phyloP scores from a whole-genome alignment of 2,888 invertebrate genomes.

The Diarsia brunnea region DNA sequence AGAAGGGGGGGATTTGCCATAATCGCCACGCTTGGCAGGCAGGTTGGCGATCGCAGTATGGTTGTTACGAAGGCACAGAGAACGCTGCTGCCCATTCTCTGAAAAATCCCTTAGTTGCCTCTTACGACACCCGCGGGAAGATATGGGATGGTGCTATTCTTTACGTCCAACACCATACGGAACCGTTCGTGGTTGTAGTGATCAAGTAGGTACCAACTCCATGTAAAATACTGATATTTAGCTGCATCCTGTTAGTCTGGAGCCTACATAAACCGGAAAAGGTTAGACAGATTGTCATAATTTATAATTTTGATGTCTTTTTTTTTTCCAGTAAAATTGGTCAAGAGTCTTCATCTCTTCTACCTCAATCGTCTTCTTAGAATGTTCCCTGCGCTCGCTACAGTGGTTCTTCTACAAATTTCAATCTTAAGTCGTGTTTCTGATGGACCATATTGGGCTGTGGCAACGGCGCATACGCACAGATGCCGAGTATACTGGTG shows the following conservation, averaged over 20 bases:
- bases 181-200: not conserved
- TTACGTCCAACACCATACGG: too few relatives aligned
- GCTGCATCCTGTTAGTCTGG: not conserved
- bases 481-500: slow-evolving; percentile 81
- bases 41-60: too few relatives aligned
- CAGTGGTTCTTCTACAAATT: slow-evolving; percentile 76
- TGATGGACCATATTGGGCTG: slow-evolving; percentile 79
- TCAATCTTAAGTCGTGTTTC: slow-evolving; percentile 75
- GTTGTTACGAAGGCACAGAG: too few relatives aligned
- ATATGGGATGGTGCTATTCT: too few relatives aligned
- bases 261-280: not conserved
- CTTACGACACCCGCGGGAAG: too few relatives aligned
- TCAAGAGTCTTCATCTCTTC: slow-evolving; percentile 80
- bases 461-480: slow-evolving; percentile 60
- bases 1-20: too few relatives aligned
- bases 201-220: not conserved
- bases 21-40: too few relatives aligned
- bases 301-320: not conserved
- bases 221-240: not conserved
- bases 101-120: too few relatives aligned
- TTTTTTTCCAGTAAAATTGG: slow-evolving; percentile 74
- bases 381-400: slow-evolving; percentile 80
- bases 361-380: slow-evolving; percentile 82
- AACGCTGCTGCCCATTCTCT: too few relatives aligned
- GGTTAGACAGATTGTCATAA: not conserved